These are phyloP conservation scores for Chalcis sispes DNA, from an alignment of 2,888 invertebrate species.

Conservation along the genomic window DNA sequence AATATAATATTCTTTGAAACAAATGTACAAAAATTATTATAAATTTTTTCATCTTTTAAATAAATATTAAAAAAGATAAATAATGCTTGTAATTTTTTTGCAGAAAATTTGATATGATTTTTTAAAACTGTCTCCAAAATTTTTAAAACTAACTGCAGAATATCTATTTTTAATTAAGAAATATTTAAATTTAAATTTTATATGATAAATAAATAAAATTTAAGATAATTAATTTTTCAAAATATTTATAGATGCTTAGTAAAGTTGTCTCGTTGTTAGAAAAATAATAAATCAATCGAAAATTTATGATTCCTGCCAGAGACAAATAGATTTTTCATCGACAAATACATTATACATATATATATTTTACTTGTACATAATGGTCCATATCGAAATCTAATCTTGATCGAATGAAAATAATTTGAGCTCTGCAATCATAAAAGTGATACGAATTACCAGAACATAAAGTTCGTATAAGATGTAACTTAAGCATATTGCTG, in stretches of 20 bases:
- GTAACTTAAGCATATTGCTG: slow-evolving; percentile 42
- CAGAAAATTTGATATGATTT: too few relatives aligned
- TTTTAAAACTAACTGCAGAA: too few relatives aligned
- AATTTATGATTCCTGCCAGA: slow-evolving; percentile 57
- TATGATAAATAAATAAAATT: too few relatives aligned
- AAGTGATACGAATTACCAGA: slow-evolving; percentile 46
- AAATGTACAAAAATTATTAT: too few relatives aligned
- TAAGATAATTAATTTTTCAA: slow-evolving; percentile 21
- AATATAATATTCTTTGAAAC: too few relatives aligned
- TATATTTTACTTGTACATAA: slow-evolving; percentile 55
- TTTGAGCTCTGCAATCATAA: slow-evolving; percentile 53
- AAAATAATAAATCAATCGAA: slow-evolving; percentile 49
- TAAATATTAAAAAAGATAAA: too few relatives aligned
- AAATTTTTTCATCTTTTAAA: too few relatives aligned
- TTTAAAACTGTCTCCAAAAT: too few relatives aligned
- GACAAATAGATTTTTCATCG: slow-evolving; percentile 57
- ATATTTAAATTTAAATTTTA: too few relatives aligned
- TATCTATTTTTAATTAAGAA: too few relatives aligned
- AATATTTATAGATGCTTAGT: slow-evolving; percentile 37
- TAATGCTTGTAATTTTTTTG: too few relatives aligned
- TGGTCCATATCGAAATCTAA: slow-evolving; percentile 41
- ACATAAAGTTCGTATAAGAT: slow-evolving; percentile 40
- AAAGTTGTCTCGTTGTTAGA: slow-evolving; percentile 24
- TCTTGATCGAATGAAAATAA: slow-evolving; percentile 51
- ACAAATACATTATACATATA: slow-evolving; percentile 47